Evolutionary conservation across 2,113 vertebrate genomes (phyloP).

Genomic region (Lepisosteus osseus): DNA sequence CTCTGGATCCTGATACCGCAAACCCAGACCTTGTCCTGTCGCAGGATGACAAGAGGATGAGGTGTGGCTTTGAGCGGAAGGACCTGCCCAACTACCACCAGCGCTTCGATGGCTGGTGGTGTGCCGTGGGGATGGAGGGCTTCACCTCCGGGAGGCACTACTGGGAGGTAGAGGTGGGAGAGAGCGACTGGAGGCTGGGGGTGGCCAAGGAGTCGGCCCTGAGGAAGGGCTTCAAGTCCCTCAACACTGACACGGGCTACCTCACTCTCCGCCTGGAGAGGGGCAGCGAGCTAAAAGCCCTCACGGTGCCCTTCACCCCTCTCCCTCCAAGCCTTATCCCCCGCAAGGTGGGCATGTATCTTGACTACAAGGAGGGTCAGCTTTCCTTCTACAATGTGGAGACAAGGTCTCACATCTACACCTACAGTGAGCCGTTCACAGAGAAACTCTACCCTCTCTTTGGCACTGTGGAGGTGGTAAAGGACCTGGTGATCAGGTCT

Average conservation of each 20-base stretch:
- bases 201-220: constrained; percentile 73
- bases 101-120: constrained; percentile 63
- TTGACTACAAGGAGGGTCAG: constrained; percentile 69
- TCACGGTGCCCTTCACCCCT: constrained; percentile 53
- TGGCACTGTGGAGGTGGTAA: constrained; percentile 65
- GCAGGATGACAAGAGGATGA: constrained; percentile 67
- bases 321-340: constrained; percentile 44
- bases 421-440: constrained; percentile 60
- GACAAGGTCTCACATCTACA: constrained; percentile 65
- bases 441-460: constrained; percentile 66
- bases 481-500: constrained; percentile 57
- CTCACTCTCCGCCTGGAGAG: constrained; percentile 66
- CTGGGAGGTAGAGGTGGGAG: constrained; percentile 78
- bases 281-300: constrained; percentile 57
- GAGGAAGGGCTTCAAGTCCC: constrained; percentile 63
- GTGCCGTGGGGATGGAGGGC: constrained; percentile 51
- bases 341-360: constrained; percentile 58
- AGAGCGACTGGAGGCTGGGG: constrained; percentile 83
- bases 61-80: constrained; percentile 68
- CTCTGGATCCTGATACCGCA: constrained; percentile 58
- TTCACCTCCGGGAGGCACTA: constrained; percentile 63
- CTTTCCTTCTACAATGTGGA: constrained; percentile 69
- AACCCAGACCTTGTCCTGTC: constrained; percentile 73
- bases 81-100: constrained; percentile 24
- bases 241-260: constrained; percentile 62